Evolutionary conservation across 2,888 invertebrate species (phyloP).

Genomic region (Lithophane socia): DNA sequence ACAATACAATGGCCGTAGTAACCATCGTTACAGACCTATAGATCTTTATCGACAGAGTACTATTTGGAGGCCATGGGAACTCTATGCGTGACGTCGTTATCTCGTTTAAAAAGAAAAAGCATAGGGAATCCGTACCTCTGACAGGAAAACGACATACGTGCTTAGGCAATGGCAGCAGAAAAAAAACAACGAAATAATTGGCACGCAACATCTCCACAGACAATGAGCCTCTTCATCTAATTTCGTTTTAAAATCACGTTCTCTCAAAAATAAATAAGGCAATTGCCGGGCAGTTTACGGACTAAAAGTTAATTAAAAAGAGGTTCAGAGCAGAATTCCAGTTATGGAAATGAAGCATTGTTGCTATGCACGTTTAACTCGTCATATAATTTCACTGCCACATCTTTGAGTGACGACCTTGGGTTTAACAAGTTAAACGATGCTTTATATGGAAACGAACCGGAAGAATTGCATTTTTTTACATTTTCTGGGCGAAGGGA

Average conservation of each 20-base stretch:
- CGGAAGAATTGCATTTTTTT: slow-evolving; percentile 63
- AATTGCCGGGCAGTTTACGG: slow-evolving; percentile 68
- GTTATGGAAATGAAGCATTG: slow-evolving; percentile 84
- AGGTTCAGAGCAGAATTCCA: slow-evolving; percentile 69
- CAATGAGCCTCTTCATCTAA: slow-evolving; percentile 59
- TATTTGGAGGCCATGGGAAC: slow-evolving; percentile 67
- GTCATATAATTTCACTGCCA: slow-evolving; percentile 74
- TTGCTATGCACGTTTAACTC: slow-evolving; percentile 80
- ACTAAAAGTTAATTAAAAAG: slow-evolving; percentile 81
- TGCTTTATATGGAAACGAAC: slow-evolving; percentile 64
- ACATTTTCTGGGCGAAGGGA: slow-evolving; percentile 51
- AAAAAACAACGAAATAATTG: slow-evolving; percentile 51
- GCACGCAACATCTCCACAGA: slow-evolving; percentile 56
- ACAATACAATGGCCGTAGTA: slow-evolving; percentile 48
- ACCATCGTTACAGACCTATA: slow-evolving; percentile 62
- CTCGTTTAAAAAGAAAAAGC: slow-evolving; percentile 57
- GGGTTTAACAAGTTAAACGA: slow-evolving; percentile 67
- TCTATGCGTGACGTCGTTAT: slow-evolving; percentile 64
- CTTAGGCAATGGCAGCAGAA: slow-evolving; percentile 41
- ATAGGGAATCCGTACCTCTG: slow-evolving; percentile 44
- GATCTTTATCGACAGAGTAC: slow-evolving; percentile 64
- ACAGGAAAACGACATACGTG: slow-evolving; percentile 58
- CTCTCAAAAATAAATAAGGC: slow-evolving; percentile 62
- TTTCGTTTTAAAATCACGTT: slow-evolving; percentile 65
- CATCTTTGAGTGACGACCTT: slow-evolving; percentile 74